Evolutionary conservation across 2,888 invertebrate genomes (phyloP).

Genomic region (Tubiluchus corallicola): DNA sequence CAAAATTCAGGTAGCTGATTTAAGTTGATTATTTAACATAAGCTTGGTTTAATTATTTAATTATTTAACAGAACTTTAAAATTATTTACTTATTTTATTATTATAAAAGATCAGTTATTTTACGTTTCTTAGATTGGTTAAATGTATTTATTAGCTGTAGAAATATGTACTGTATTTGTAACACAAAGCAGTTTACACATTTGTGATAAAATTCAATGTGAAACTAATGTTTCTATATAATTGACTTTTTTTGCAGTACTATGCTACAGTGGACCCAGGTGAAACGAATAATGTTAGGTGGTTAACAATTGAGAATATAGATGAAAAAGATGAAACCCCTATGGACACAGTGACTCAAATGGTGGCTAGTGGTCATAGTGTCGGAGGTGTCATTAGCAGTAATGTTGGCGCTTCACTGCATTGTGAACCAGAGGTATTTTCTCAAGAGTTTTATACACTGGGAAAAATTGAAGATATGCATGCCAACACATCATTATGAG

Average conservation of each 20-base stretch:
- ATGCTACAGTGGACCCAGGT: constrained; percentile 76
- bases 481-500: too few relatives aligned
- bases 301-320: constrained; percentile 83
- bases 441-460: too few relatives aligned
- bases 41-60: too few relatives aligned
- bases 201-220: background rate
- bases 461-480: too few relatives aligned
- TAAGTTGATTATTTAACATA: too few relatives aligned
- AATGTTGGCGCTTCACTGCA: constrained; percentile 71
- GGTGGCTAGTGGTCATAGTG: constrained; percentile 73
- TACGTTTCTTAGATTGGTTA: background rate
- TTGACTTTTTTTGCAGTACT: constrained; percentile 50
- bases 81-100: too few relatives aligned
- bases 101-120: too few relatives aligned
- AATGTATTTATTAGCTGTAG: too few relatives aligned
- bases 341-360: constrained; percentile 34
- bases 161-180: background rate
- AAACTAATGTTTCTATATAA: too few relatives aligned
- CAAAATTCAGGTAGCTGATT: too few relatives aligned
- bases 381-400: constrained; percentile 84
- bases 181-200: constrained; percentile 5
- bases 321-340: constrained; percentile 36
- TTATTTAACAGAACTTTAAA: too few relatives aligned
- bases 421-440: too few relatives aligned
- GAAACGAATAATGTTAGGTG: constrained; percentile 65